phyloP scores from a whole-genome alignment of 2,797 vertebrate genomes.

The Labeo calbasu region DNA sequence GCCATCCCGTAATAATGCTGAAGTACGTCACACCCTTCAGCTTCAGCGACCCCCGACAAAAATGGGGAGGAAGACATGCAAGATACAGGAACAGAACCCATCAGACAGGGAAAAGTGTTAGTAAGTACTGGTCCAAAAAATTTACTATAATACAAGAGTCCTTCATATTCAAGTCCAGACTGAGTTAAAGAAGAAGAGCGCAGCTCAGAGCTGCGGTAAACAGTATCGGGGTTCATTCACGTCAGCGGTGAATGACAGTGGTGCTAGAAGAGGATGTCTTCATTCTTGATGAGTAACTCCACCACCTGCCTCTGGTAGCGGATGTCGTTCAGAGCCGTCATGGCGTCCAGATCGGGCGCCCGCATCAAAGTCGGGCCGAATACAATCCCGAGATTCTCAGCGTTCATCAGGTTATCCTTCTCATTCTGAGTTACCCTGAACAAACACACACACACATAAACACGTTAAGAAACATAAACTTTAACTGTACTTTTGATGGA shows the following conservation, averaged over 20 bases:
- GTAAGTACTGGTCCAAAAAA: conserved; percentile 75
- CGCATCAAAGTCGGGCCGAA: conserved; percentile 98
- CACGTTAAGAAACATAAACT: too few species aligned
- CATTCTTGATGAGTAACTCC: conserved; percentile 97
- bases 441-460: conserved; percentile 26
- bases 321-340: conserved; percentile 95
- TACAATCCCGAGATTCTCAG: conserved; percentile 96
- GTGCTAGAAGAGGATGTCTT: conserved; percentile 92
- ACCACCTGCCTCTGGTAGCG: conserved; percentile 98
- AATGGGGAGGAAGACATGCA: conserved; percentile 90
- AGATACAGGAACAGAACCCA: conserved; percentile 82
- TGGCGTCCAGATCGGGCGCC: conserved; percentile 89
- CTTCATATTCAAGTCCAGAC: conserved; percentile 77
- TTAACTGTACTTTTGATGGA: background rate
- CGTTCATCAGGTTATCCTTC: conserved; percentile 96
- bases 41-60: conserved; percentile 88
- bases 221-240: conserved; percentile 60
- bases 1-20: conserved; percentile 78
- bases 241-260: background rate
- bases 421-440: conserved; percentile 93
- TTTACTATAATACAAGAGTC: conserved; percentile 71
- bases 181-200: conserved; percentile 74
- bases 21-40: conserved; percentile 69
- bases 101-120: conserved; percentile 70
- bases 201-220: conserved; percentile 72